Conservation (phyloP, 2,888 invertebrate species). For the Sesamia inferens region DNA sequence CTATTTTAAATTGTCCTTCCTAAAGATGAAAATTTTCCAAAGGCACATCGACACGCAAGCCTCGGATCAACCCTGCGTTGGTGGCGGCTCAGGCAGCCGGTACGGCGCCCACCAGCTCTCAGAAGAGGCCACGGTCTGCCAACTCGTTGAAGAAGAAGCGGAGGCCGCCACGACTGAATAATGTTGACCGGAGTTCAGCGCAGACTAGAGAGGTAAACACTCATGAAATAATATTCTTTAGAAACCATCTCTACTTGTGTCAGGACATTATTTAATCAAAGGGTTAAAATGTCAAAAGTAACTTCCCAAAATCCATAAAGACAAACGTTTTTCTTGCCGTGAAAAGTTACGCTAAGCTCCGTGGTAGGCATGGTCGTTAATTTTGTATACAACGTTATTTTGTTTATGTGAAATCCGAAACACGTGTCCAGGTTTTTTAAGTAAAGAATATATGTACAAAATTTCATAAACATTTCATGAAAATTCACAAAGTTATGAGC, state of each 20-base stretch:
- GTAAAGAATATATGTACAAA: too few relatives aligned
- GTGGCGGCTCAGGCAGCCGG: constrained; percentile 97
- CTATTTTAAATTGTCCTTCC: not conserved
- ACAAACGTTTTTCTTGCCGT: not conserved
- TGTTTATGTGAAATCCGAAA: too few relatives aligned
- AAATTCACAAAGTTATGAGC: too few relatives aligned
- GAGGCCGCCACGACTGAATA: constrained; percentile 95
- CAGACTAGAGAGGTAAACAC: constrained; percentile 95
- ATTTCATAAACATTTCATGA: too few relatives aligned
- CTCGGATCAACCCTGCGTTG: constrained; percentile 98
- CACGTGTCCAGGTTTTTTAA: too few relatives aligned
- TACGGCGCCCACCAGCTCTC: constrained; percentile 87
- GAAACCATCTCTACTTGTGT: not conserved
- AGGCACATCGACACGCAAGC: constrained; percentile 97
- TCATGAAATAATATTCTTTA: not conserved
- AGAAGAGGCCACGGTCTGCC: constrained; percentile 88
- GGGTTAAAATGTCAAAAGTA: not conserved
- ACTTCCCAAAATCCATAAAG: not conserved
- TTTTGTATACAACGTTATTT: not conserved
- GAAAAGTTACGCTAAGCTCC: not conserved
- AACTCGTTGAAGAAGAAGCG: constrained; percentile 90
- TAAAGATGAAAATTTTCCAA: constrained; percentile 32
- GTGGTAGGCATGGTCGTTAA: not conserved
- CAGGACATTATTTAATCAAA: not conserved
- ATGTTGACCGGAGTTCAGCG: constrained; percentile 97